These are phyloP conservation scores for Kradibia gibbosae DNA, from an alignment of 1,140 invertebrate species.

Conservation along the genomic window DNA sequence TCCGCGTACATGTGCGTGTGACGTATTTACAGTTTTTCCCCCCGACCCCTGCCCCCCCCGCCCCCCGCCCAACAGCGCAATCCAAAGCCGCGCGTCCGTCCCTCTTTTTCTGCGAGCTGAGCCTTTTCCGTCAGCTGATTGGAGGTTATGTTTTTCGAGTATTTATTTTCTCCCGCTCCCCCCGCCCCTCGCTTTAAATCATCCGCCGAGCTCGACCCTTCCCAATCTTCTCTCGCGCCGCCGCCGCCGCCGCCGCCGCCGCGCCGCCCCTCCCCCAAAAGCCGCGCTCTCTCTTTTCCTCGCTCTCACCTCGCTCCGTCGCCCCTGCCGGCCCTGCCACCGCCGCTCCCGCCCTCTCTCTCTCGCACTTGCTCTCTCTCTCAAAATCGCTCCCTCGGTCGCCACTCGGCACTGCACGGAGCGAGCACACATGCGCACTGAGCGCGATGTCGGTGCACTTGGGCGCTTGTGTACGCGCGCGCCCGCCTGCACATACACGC, in stretches of 20 bases:
- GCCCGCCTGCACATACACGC: not conserved
- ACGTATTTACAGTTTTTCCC: conserved; percentile 23
- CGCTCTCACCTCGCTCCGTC: not conserved
- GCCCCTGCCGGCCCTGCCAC: not conserved
- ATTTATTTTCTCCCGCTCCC: conserved; percentile 15
- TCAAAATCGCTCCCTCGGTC: not conserved
- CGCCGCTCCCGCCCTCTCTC: not conserved
- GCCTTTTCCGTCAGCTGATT: conserved; percentile 41
- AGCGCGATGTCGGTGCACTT: no score
- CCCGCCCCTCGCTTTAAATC: conserved; percentile 2
- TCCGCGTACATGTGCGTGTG: not conserved
- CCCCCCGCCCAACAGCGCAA: no score
- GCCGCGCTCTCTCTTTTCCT: not conserved
- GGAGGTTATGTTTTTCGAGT: conserved; percentile 42
- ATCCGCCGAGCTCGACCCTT: not conserved
- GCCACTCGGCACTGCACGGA: no score
- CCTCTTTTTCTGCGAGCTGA: not conserved
- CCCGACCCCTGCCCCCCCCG: not conserved
- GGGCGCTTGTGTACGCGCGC: not conserved
- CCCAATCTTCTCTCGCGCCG: not conserved
- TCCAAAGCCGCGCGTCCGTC: not conserved
- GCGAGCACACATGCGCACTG: no score
- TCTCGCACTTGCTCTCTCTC: not conserved
- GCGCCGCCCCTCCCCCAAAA: not conserved
- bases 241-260: no score